Percentiles rank a stretch among this genome's conserved stretches.
phyloP scores from a whole-genome alignment of 2,797 vertebrate species.

The Pristis pectinata region DNA sequence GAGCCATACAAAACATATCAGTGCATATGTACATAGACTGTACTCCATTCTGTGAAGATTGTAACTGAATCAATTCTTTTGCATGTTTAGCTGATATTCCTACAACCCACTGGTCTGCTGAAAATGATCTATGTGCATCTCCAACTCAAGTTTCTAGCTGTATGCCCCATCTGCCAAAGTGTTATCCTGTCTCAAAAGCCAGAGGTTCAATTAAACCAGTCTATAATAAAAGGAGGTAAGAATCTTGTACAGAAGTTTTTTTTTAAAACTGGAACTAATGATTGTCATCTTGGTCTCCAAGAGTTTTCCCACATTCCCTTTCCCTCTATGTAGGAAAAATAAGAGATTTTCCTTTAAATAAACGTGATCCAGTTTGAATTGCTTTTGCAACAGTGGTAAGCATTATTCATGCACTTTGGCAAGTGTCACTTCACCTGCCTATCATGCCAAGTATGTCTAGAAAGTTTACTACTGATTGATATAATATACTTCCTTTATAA shows the following conservation, averaged over 20 bases:
- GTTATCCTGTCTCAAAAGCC: not conserved
- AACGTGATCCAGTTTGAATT: conserved; percentile 1
- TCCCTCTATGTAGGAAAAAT: not conserved
- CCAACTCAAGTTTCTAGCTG: not conserved
- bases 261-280: too few relatives aligned
- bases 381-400: not conserved
- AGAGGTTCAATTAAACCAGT: not conserved
- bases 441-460: not conserved
- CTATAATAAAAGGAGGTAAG: conserved; percentile 17
- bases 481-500: not conserved
- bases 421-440: not conserved
- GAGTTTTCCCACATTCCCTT: not conserved
- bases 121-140: conserved; percentile 14
- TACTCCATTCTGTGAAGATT: not conserved
- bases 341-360: not conserved
- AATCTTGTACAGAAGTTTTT: not conserved
- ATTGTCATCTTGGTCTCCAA: not conserved
- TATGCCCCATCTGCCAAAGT: conserved; percentile 17
- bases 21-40: not conserved
- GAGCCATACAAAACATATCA: not conserved
- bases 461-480: not conserved
- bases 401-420: not conserved
- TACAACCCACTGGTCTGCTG: not conserved
- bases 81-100: not conserved
- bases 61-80: not conserved